Percentiles rank a stretch among this genome's conserved stretches.
These are phyloP conservation scores for Euzetes globulus DNA, from an alignment of 2,888 invertebrate species.

Conservation along the genomic window DNA sequence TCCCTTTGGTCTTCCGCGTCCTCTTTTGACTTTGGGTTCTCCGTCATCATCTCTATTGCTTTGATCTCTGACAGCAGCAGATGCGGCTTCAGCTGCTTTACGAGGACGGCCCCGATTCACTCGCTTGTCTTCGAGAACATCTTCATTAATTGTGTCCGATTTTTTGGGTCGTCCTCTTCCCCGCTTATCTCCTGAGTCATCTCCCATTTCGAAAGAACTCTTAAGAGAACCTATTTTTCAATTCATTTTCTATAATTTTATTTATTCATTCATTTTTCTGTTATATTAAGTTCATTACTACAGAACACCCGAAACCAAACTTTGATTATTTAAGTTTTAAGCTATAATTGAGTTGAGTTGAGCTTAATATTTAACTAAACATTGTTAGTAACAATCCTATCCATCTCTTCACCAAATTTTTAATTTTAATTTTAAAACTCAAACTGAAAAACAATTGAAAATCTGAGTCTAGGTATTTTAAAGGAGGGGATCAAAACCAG, in stretches of 20 bases:
- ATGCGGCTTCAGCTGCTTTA: slow-evolving; percentile 31
- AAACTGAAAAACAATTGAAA: too few relatives aligned
- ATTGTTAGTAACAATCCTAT: too few relatives aligned
- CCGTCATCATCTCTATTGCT: slow-evolving; percentile 43
- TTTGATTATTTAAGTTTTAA: too few relatives aligned
- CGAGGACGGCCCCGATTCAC: slow-evolving; percentile 41
- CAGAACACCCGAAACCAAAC: too few relatives aligned
- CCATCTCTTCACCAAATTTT: too few relatives aligned
- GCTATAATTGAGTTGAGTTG: too few relatives aligned
- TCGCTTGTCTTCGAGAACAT: slow-evolving; percentile 41
- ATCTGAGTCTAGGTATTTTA: too few relatives aligned
- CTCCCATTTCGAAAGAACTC: slow-evolving; percentile 8
- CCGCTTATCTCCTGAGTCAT: slow-evolving; percentile 7
- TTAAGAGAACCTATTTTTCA: background rate
- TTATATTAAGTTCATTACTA: too few relatives aligned
- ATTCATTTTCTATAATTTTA: background rate
- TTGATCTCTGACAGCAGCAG: slow-evolving; percentile 42
- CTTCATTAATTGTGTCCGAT: slow-evolving; percentile 29
- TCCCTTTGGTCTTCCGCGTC: slow-evolving; percentile 55
- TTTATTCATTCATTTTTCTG: too few relatives aligned
- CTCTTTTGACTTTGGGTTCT: slow-evolving; percentile 52
- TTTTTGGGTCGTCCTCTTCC: slow-evolving; percentile 39
- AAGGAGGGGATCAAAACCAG: too few relatives aligned
- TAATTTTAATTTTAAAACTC: too few relatives aligned
- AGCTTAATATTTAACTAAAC: too few relatives aligned